Percentiles rank a stretch among this genome's conserved stretches.
phyloP scores from a whole-genome alignment of 1,140 invertebrate species.

The Drosophila sulfurigaster region DNA sequence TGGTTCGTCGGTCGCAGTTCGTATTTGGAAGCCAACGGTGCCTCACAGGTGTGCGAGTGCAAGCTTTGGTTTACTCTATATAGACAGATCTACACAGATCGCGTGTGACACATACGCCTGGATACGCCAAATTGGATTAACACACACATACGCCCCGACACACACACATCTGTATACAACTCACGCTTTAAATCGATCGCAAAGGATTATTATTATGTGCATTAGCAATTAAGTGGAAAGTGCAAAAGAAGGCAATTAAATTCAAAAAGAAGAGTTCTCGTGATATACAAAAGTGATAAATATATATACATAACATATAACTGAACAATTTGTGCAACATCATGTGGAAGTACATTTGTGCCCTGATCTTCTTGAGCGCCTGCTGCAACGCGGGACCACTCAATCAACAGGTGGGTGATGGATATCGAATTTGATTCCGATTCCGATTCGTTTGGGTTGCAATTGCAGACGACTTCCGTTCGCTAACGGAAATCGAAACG shows the following conservation, averaged over 20 bases:
- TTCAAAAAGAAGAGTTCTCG: conserved; percentile 20
- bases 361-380: conserved; percentile 57
- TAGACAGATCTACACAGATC: conserved; percentile 28
- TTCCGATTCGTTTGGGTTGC: conserved; percentile 5
- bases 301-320: conserved; percentile 35
- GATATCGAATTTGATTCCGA: background rate
- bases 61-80: conserved; percentile 73
- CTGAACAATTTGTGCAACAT: conserved; percentile 44
- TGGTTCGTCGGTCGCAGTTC: conserved; percentile 77
- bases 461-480: conserved; percentile 65
- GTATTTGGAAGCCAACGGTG: conserved; percentile 84
- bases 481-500: conserved; percentile 63
- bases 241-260: background rate
- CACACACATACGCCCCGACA: background rate
- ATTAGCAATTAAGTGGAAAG: conserved; percentile 10
- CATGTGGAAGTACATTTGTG: conserved; percentile 62
- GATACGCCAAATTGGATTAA: conserved; percentile 75
- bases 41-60: conserved; percentile 84
- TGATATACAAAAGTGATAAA: conserved; percentile 48
- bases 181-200: conserved; percentile 1
- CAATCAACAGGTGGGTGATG: conserved; percentile 68
- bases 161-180: conserved; percentile 4
- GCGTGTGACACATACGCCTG: conserved; percentile 28
- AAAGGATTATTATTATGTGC: conserved; percentile 49
- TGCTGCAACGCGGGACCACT: conserved; percentile 72